phyloP scores from a whole-genome alignment of 1,140 invertebrate species.

The Meloidogyne floridensis region DNA sequence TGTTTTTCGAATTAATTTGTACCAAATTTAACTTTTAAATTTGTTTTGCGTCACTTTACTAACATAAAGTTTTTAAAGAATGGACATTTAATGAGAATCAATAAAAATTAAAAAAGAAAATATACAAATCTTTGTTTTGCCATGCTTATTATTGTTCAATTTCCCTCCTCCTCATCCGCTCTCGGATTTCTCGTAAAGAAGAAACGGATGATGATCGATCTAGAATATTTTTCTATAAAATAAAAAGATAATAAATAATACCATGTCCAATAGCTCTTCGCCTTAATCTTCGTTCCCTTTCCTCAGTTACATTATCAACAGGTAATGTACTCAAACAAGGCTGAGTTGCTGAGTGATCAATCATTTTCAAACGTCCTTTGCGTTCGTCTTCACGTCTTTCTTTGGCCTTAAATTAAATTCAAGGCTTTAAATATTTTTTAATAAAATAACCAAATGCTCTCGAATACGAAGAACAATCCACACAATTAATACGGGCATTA shows the following conservation, averaged over 20 bases:
- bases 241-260: background rate
- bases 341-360: background rate
- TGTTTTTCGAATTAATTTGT: no score
- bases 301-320: background rate
- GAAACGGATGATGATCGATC: slow-evolving; percentile 2
- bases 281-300: background rate
- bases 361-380: background rate
- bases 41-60: background rate
- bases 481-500: slow-evolving; percentile 30
- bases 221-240: background rate
- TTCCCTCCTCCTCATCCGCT: background rate
- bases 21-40: background rate
- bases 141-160: background rate
- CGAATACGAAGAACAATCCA: slow-evolving; percentile 9
- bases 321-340: background rate
- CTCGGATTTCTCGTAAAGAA: background rate
- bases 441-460: background rate
- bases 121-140: background rate
- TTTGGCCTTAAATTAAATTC: background rate
- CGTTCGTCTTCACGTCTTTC: background rate
- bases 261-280: background rate
- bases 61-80: background rate
- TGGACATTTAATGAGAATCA: background rate
- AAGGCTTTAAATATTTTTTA: no score
- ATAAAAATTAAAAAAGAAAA: background rate